Evolutionary conservation across 1,140 invertebrate species (phyloP), one percentile per base, ranked within the genome.

Genomic region (Apis florea): DNA sequence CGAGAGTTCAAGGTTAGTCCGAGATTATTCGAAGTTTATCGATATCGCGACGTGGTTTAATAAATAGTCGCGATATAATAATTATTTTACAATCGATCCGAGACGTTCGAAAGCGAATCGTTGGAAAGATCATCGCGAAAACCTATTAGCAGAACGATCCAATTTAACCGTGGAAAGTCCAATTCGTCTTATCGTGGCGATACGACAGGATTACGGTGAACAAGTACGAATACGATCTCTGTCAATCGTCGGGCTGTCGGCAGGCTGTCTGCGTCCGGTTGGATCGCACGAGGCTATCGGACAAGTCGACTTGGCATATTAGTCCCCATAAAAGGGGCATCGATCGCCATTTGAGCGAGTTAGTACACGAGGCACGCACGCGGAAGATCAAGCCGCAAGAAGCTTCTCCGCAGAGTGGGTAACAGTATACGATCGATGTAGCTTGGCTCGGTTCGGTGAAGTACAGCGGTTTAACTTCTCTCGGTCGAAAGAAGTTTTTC

Each of bases 341-440:
- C 82, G 84, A 82, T 79, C 70, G 78, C 77, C 64, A 70, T 83
- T 83, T 70, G 71, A 84, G 40, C 63, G 85, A 85, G 79, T 88
- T 88, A 67, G 85, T 86, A 86, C 67, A 74, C 87, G 69, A 79
- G 56, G 79, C 86, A 89, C 82, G 87, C 86, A 88, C 84, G 73
- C 86, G 87, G 87, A 88, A 88, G 85, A 83, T 87, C 83, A 66
- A 71, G 80, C 26, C 67, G 76, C 67, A 86, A 86, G 75, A 86
- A 85, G 71, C 66, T 67, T 31, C 71, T 66, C 71, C 19, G 47
- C n/a, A 21, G 54, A 67, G 71, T 77, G 66, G 26, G 51, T 84
- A 82, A 76, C 74, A 64, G 58, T 74, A 76, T 83, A 82, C 64
- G 59, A 79, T 40, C 54, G 59, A 61, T 63, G 56, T 40, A 82